A percentile compares a stretch with the other conserved stretches of the same genome.
phyloP scores from a whole-genome alignment of 2,797 vertebrate species.

The Anisognathus igniventris region DNA sequence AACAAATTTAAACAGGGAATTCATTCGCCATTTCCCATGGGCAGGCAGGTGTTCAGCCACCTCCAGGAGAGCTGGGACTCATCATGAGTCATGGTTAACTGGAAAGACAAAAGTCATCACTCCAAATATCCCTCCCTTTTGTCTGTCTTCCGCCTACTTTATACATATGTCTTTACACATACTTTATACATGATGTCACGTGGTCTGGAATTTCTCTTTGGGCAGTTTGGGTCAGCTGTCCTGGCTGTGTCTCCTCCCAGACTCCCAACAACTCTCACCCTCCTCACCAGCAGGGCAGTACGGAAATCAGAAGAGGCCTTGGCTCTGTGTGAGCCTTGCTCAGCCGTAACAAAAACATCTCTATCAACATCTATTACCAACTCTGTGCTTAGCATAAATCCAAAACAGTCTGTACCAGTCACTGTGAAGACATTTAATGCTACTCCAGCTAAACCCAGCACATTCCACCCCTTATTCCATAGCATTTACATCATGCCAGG shows the following conservation, averaged over 20 bases:
- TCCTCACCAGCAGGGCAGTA: not conserved
- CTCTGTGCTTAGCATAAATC: not conserved
- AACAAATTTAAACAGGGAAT: not conserved
- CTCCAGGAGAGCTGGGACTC: not conserved
- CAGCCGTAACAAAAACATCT: not conserved
- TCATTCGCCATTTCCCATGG: not conserved
- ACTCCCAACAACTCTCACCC: not conserved
- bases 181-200: not conserved
- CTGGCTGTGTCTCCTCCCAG: not conserved
- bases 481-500: not conserved
- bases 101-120: not conserved
- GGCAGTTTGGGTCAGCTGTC: not conserved
- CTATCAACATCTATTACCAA: not conserved
- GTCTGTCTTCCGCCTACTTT: not conserved
- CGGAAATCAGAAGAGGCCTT: accelerated
- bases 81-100: not conserved
- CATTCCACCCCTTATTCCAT: not conserved
- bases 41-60: not conserved
- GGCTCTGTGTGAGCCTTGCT: not conserved
- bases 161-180: too few species aligned
- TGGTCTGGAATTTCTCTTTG: not conserved
- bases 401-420: not conserved
- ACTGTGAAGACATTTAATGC: not conserved
- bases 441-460: not conserved
- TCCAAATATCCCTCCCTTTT: not conserved